Base-by-base conservation (phyloP, 2,888 invertebrate species). In the Acrobasis repandana region DNA sequence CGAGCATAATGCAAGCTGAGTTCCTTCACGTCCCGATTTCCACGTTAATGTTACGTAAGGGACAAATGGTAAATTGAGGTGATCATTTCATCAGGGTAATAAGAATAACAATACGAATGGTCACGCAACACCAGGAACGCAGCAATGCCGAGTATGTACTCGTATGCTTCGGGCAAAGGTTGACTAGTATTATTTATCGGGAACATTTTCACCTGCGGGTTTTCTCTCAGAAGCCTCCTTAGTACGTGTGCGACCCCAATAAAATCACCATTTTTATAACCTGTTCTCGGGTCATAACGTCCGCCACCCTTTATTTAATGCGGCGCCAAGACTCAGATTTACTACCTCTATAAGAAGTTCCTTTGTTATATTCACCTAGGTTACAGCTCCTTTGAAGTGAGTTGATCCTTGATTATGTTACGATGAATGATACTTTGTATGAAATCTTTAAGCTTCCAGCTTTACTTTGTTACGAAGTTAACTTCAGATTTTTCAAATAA, bases 191-290 rank as follows among this genome's bases (percentile, higher is more conserved):
- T 74, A 77, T 75, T 75, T 77, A 77, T 75, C 67, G 71, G 54
- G 65, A 63, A 66, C 64, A 67, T 71, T 72, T 28, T 71, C 71
- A 74, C 73, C 72, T 73, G 74, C 58, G 63, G 47, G 57, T 33
- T 49, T 52, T 61, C 52, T 58, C 20, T 38, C 34, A 46, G 52
- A 52, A 60, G 71, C 71, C 72, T 74, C 66, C 64, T 69, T 65
- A 69, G 66, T 70, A 71, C 73, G 69, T 72, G 72, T 75, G 76
- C 69, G 76, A 75, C 77, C 76, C 71, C 74, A 79, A 81, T 83
- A 82, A 82, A 82, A 82, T 82, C 80, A 77, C 76, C 78, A 80
- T 82, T 82, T 85, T 82, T 81, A 80, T 77, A 76, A 79, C 78
- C 76, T 75, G 75, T 79, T 80, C 79, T 75, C 76, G 78, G 73